A percentile compares a stretch with the other conserved stretches of the same genome.
These are phyloP conservation scores for Chymomyza fuscimana DNA, from an alignment of 2,888 invertebrate genomes.

Conservation along the genomic window DNA sequence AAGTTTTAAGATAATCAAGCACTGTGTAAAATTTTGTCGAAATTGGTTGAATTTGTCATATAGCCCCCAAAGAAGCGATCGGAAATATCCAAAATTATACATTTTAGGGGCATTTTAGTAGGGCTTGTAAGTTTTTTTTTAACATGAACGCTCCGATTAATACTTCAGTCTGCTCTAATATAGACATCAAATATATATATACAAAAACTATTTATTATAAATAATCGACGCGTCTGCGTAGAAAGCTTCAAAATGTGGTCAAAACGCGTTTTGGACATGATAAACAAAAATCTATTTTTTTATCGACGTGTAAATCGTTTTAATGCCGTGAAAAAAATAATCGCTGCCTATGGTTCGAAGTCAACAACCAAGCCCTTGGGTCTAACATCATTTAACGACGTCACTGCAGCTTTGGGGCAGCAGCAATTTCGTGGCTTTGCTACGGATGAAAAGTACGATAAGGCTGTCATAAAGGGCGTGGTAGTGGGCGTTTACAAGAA, in stretches of 20 bases:
- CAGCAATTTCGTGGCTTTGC: constrained; percentile 18
- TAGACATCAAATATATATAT: too few species aligned
- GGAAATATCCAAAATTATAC: too few species aligned
- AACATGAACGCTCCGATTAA: too few species aligned
- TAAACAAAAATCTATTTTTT: background rate
- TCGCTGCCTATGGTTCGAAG: background rate
- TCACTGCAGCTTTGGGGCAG: background rate
- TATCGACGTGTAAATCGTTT: background rate
- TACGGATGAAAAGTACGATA: constrained; percentile 19
- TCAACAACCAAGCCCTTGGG: background rate
- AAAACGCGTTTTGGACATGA: background rate
- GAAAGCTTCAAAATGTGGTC: background rate
- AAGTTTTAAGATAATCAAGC: too few species aligned
- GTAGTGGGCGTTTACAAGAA: constrained; percentile 81
- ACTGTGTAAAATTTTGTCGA: too few species aligned
- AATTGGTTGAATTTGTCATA: too few species aligned
- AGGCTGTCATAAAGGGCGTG: constrained; percentile 79
- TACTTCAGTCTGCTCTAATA: too few species aligned
- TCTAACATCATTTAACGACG: background rate
- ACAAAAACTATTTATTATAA: too few species aligned
- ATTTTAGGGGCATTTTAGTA: too few species aligned
- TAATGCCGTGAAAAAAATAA: background rate
- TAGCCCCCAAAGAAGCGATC: too few species aligned
- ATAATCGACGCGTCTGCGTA: too few species aligned
- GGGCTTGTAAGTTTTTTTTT: too few species aligned